Conservation (phyloP, 2,888 invertebrate genomes). For the Subacronicta megacephala region DNA sequence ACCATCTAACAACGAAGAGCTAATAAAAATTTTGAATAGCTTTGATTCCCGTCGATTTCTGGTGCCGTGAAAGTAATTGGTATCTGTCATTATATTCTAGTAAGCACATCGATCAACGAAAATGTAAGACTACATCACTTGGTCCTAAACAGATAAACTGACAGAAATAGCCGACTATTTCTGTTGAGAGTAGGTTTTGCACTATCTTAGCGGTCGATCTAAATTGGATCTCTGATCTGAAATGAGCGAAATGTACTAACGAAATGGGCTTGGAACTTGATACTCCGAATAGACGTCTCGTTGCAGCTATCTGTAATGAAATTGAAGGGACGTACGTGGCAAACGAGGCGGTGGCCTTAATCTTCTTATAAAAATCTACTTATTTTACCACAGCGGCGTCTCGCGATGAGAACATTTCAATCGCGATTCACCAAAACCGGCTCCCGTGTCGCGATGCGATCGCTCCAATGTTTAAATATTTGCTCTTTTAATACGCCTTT, state of each 20-base stretch:
- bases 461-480: slow-evolving; percentile 65
- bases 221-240: slow-evolving; percentile 80
- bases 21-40: slow-evolving; percentile 61
- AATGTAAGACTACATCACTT: slow-evolving; percentile 53
- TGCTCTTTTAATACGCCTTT: slow-evolving; percentile 57
- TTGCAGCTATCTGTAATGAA: slow-evolving; percentile 69
- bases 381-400: slow-evolving; percentile 50
- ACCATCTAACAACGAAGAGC: slow-evolving; percentile 63
- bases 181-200: slow-evolving; percentile 63
- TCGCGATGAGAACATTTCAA: slow-evolving; percentile 77
- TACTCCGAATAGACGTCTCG: slow-evolving; percentile 63
- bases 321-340: slow-evolving; percentile 71
- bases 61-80: slow-evolving; percentile 58
- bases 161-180: slow-evolving; percentile 72
- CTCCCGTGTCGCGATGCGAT: slow-evolving; percentile 72
- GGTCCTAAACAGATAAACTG: slow-evolving; percentile 63
- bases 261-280: slow-evolving; percentile 71
- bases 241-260: slow-evolving; percentile 73
- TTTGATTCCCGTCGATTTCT: slow-evolving; percentile 51
- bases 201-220: slow-evolving; percentile 76
- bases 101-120: slow-evolving; percentile 51
- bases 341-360: slow-evolving; percentile 56
- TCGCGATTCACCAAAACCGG: slow-evolving; percentile 79
- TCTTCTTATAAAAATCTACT: slow-evolving; percentile 70
- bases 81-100: slow-evolving; percentile 38